phyloP scores from a whole-genome alignment of 2,797 vertebrate genomes.

The Hybognathus amarus region DNA sequence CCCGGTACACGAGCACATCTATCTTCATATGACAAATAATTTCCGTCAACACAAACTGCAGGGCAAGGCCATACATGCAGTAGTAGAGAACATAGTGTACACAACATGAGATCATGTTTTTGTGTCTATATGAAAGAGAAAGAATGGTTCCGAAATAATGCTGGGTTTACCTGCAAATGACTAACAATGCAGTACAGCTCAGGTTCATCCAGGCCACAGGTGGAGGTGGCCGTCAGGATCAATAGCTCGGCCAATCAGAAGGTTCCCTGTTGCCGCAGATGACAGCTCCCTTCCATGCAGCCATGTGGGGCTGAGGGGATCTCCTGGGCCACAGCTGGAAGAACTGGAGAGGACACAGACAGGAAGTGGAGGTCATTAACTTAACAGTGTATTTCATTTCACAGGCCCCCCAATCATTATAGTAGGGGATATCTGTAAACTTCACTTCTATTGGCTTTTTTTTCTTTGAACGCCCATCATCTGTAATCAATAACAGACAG shows the following conservation, averaged over 20 bases:
- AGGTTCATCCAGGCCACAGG: constrained; percentile 76
- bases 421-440: background rate
- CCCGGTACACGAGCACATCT: constrained; percentile 9
- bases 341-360: constrained; percentile 58
- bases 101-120: constrained; percentile 41
- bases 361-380: background rate
- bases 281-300: constrained; percentile 83
- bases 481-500: background rate
- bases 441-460: background rate
- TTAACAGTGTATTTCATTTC: background rate
- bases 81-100: constrained; percentile 24
- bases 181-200: constrained; percentile 87
- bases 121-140: constrained; percentile 17
- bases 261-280: constrained; percentile 86
- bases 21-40: constrained; percentile 43
- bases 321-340: constrained; percentile 68
- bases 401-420: background rate
- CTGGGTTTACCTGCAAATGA: constrained; percentile 81
- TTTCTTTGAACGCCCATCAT: background rate
- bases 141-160: background rate
- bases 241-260: constrained; percentile 81
- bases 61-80: constrained; percentile 55
- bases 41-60: constrained; percentile 21
- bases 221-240: constrained; percentile 81
- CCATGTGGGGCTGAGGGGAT: constrained; percentile 76